Base-by-base conservation (phyloP, 2,888 invertebrate genomes). In the Hartigia nigra region DNA sequence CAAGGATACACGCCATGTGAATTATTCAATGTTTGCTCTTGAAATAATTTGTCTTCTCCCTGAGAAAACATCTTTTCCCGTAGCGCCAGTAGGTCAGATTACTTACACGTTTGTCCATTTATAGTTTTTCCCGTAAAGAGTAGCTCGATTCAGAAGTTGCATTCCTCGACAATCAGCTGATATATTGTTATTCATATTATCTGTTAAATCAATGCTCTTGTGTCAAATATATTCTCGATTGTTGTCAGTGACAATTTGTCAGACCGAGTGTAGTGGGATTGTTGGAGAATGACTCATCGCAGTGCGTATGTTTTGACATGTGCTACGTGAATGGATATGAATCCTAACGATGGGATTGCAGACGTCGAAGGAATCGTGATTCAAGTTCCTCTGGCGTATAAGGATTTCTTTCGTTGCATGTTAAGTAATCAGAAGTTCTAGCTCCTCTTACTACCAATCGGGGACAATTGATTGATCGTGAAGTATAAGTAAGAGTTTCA, bases 1-100 rank as follows among this genome's bases (percentile, higher is more conserved):
- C 87, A 87, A 88, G 88, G 88, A 87, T 89, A 89, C 84, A 86
- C 85, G 85, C 80, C 79, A 75, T 75, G 85, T 88, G 87, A 89
- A 89, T 88, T 85, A 88, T 88, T 88, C 88, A 89, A 87, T 89
- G 81, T 86, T 88, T 84, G 81, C 79, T 80, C 79, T 80, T 81
- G 80, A 81, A 81, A 77, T 80, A 81, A 83, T 83, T 83, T 83
- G 78, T 77, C 36, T n/a, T 23, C 23, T 75, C 34, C 72, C 9
- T 55, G 55, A 55, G 55, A 55, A 55, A 55, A 23, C 55, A 55
- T 55, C 55, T 23, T 72, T 72, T 32, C 31, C 31, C 14, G 12
- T 72, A 34, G 32, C 12, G 72, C 23, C 9, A 55, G 55, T 55
- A 55, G 23, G 55, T 55, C 55, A 55, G 55, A 23, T 55, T 55